Conservation (phyloP, 2,888 invertebrate genomes). For the Notodonta ziczac region DNA sequence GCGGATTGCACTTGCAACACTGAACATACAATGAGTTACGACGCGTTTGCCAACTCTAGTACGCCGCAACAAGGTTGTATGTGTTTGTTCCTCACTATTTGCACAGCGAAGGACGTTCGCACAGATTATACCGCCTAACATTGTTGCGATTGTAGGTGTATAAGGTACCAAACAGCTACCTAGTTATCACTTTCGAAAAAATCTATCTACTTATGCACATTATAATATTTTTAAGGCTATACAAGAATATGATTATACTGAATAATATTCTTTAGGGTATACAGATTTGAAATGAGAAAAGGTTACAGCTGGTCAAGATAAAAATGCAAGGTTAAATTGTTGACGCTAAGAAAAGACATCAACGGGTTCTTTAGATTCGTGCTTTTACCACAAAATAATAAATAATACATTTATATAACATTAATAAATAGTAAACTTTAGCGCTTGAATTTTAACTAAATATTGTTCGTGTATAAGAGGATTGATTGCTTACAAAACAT, state of each 20-base stretch:
- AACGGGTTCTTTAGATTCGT: conserved; percentile 22
- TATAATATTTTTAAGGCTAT: too few relatives aligned
- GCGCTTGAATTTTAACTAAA: too few relatives aligned
- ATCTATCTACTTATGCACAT: too few relatives aligned
- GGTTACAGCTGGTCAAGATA: too few relatives aligned
- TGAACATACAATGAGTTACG: conserved; percentile 19
- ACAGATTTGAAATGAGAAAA: too few relatives aligned
- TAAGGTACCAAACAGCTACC: neutral
- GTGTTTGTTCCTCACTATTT: conserved; percentile 31
- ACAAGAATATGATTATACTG: too few relatives aligned
- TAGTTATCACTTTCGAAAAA: neutral
- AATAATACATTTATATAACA: too few relatives aligned
- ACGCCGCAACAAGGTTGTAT: conserved; percentile 30
- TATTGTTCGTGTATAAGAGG: too few relatives aligned
- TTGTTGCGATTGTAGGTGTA: conserved; percentile 23
- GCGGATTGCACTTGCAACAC: conserved; percentile 8
- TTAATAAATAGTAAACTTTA: too few relatives aligned
- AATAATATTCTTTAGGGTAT: too few relatives aligned
- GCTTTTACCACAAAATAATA: neutral
- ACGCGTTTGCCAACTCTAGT: conserved; percentile 28
- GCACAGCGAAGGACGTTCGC: conserved; percentile 35
- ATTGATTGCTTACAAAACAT: neutral
- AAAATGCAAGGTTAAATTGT: neutral
- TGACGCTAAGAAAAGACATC: conserved; percentile 32
- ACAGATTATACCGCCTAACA: conserved; percentile 22